Evolutionary conservation across 1,140 invertebrate genomes (phyloP), one percentile per base, ranked within the genome.

Genomic region (Oncopodura yosiiana): DNA sequence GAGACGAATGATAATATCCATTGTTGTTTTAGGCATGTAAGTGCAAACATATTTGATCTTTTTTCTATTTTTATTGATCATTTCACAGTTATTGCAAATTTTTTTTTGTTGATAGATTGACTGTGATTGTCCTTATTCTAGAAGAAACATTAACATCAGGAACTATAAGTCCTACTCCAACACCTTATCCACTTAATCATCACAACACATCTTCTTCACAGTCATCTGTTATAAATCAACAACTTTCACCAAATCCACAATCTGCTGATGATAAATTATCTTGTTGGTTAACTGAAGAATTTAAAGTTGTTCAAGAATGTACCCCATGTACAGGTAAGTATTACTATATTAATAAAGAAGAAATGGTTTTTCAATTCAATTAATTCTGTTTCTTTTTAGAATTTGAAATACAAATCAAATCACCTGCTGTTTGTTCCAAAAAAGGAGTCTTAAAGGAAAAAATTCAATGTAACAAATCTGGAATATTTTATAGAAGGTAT

Each of bases 401-500:
- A 44, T 83, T 82, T 69, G 82, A 84, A 72, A 78, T 84, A 56
- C 77, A 77, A 8, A 86, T 82, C 61, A 75, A 79, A 70, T 83
- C 77, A 64, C 72, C 81, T 8, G 75, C 77, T 37, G 77, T 81
- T n/a, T 86, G 84, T 67, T 71, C 78, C 37, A 74, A 78, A 57
- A 82, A 81, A 2, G 77, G 81, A 49, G n/a, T n/a, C n/a, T 82
- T 78, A 62, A 84, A 84, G 65, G 81, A 85, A 71, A 68, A 80
- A 27, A 62, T 85, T 5, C 75, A 76, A 59, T 85, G 83, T 70
- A 75, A 77, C 61, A 81, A 75, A 63, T 81, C 81, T 44, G 80
- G 84, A 66, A 77, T 75, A 44, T 75, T 82, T 29, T 83, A 76
- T 9, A 76, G 82, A 71, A 81, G 78, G 78, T 80, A 71, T 56